Conservation (phyloP, 2,888 invertebrate species). For the Pristionchus entomophagus region DNA sequence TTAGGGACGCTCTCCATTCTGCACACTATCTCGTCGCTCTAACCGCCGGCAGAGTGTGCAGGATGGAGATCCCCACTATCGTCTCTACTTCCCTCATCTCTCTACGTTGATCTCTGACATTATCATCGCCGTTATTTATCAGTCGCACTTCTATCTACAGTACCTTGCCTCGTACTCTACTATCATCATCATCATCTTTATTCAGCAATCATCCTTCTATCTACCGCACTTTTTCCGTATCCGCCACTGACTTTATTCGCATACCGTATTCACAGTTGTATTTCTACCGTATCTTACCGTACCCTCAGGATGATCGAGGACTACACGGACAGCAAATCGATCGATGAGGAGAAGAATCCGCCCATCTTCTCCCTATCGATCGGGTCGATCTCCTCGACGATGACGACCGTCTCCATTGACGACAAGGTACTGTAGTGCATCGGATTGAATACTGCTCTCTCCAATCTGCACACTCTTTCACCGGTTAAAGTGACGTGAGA, state of each 20-base stretch:
- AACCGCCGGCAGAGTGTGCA: too few relatives aligned
- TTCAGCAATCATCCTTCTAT: too few relatives aligned
- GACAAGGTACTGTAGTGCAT: too few relatives aligned
- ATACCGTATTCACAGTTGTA: too few relatives aligned
- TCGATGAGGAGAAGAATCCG: slow-evolving; percentile 7
- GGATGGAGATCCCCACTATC: too few relatives aligned
- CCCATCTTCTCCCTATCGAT: slow-evolving; percentile 1
- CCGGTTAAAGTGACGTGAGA: too few relatives aligned
- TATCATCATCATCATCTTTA: too few relatives aligned
- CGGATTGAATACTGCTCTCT: not conserved
- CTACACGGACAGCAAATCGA: not conserved
- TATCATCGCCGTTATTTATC: not conserved
- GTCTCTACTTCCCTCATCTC: not conserved
- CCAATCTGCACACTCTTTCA: too few relatives aligned
- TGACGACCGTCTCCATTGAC: not conserved
- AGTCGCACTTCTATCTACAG: not conserved
- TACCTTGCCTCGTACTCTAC: too few relatives aligned
- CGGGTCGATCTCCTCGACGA: slow-evolving; percentile 17
- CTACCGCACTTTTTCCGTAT: too few relatives aligned
- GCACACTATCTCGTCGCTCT: too few relatives aligned
- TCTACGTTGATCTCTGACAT: not conserved
- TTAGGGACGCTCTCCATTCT: not conserved
- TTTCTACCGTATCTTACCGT: not conserved
- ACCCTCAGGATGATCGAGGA: not conserved
- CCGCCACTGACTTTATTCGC: too few relatives aligned